Conservation (phyloP, 2,797 vertebrate genomes). For the Enteromius thamalakanensis region DNA sequence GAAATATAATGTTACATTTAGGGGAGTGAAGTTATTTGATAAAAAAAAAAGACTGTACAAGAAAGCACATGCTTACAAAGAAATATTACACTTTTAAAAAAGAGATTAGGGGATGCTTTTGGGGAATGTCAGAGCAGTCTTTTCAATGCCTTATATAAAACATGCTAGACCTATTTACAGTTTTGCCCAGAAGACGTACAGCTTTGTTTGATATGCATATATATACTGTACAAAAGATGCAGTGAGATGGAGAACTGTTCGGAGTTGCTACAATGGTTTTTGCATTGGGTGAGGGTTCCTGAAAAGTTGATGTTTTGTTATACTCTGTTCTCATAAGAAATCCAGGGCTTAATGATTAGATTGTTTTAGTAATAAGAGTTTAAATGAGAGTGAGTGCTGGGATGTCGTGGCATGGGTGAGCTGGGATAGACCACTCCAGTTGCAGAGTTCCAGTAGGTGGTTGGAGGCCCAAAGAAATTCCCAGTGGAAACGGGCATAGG, state of each 20-base stretch:
- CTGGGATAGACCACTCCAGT: constrained; percentile 77
- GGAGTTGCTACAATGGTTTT: constrained; percentile 44
- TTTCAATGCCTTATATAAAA: constrained; percentile 24
- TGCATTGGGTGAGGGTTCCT: not conserved
- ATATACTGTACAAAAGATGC: constrained; percentile 39
- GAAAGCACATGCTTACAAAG: constrained; percentile 13
- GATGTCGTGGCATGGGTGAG: constrained; percentile 76
- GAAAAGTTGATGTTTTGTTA: not conserved
- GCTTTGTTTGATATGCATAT: constrained; percentile 9
- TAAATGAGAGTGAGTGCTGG: constrained; percentile 77
- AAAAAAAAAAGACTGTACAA: constrained; percentile 38
- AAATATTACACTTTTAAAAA: constrained; percentile 28
- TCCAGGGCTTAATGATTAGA: constrained; percentile 24
- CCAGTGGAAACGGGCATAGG: constrained; percentile 76
- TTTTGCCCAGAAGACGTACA: not conserved
- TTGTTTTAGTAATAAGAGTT: constrained; percentile 77
- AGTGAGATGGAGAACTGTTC: constrained; percentile 10
- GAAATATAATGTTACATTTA: constrained; percentile 34
- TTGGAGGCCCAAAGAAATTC: constrained; percentile 72
- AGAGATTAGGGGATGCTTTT: not conserved
- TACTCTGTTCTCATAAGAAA: not conserved
- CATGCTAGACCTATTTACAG: constrained; percentile 47
- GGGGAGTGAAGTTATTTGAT: not conserved
- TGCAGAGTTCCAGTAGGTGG: constrained; percentile 81
- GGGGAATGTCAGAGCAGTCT: not conserved